These are phyloP conservation scores for Turnix velox DNA, from an alignment of 2,113 vertebrate genomes.

Conservation along the genomic window DNA sequence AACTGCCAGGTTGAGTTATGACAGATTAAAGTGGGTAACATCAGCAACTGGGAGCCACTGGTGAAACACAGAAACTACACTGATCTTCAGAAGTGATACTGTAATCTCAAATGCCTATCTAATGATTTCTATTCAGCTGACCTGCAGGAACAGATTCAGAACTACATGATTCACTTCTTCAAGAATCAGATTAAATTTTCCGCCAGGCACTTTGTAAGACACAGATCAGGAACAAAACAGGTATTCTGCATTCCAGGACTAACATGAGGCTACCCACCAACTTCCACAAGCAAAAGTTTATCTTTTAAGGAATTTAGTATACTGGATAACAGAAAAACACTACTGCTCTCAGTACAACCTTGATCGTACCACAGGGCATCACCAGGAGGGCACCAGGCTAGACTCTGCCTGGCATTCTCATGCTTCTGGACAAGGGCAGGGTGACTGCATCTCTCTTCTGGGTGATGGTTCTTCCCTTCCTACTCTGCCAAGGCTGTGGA, in stretches of 20 bases:
- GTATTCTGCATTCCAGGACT: background rate
- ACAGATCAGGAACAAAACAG: background rate
- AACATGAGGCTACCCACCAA: background rate
- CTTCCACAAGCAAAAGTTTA: background rate
- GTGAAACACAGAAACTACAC: background rate
- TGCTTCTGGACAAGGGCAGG: background rate
- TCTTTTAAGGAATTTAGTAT: background rate
- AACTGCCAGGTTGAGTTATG: background rate
- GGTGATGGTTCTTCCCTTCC: background rate
- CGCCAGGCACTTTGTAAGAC: background rate
- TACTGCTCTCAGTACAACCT: background rate
- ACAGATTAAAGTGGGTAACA: background rate
- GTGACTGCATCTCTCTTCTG: background rate
- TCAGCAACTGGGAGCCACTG: background rate
- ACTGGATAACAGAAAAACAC: background rate
- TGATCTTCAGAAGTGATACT: background rate
- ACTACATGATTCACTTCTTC: background rate
- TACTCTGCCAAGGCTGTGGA: background rate
- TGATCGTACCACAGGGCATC: background rate
- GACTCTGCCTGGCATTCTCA: background rate
- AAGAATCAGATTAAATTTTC: background rate
- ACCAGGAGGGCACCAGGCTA: background rate
- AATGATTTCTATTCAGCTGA: conserved; percentile 1
- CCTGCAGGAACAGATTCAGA: background rate
- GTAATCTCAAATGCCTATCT: conserved; percentile 27